Base-by-base conservation (phyloP, 2,797 vertebrate genomes). In the Cyprinella venusta region DNA sequence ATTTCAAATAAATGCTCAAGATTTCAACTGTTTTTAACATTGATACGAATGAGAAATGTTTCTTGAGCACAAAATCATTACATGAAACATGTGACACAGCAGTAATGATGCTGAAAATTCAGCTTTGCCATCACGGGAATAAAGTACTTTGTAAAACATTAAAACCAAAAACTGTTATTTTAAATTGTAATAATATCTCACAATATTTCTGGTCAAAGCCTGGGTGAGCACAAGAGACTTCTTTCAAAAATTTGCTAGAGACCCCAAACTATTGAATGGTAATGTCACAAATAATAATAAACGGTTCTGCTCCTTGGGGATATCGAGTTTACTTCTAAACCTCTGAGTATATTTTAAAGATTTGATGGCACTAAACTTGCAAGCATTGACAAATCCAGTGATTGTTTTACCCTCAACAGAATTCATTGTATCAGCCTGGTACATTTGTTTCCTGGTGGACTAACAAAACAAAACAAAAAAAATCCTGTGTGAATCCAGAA, bases 401-500 rank as follows among this genome's bases (percentile, higher is more conserved):
- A 65, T 67, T 78, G 67, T 16, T 67, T 67, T 36, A 50, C n/a
- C 12, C 42, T 78, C 61, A 61, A 42, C 15, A 42, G 54, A 8
- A 16, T 61, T 76, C 74, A 76, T 76, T 76, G n/a, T 78, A 78
- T 78, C 18, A 65, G 26, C 7, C 19, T 3, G 19, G 15, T 48
- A 65, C 61, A 12, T 52, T 65, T 67, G 30, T 65, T 52, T 78
- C 12, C 19, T 67, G 26, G 4, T 4, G 19, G 59, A 48, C 61
- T 65, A 21, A 78, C 9, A 50, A 50, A 48, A 48, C 45, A 16
- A 36, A 56, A 72, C 16, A 50, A 50, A 63, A 63, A 42, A 78
- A 76, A 59, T 65, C 76, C 40, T 50, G 18, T 36, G 61, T 50
- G 40, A 65, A 61, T 65, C 76, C 61, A 79, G 61, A 79, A 79